These are phyloP conservation scores for Lutjanus campechanus DNA, from an alignment of 2,797 vertebrate genomes.

Conservation along the genomic window DNA sequence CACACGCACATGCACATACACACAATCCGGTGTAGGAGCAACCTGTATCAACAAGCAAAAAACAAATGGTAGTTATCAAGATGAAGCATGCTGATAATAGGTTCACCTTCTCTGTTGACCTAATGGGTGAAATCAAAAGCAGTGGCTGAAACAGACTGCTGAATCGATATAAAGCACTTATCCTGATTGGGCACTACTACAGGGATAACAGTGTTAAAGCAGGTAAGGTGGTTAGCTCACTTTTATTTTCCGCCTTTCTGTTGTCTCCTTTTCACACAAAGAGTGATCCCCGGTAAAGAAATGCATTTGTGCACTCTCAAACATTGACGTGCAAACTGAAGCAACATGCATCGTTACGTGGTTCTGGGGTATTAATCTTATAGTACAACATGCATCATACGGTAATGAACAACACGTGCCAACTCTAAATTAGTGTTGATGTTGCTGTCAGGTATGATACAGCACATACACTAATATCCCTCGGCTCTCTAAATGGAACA, in stretches of 20 bases:
- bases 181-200: conserved; percentile 80
- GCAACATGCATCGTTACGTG: conserved; percentile 9
- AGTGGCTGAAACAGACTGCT: conserved; percentile 65
- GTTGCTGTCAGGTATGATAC: conserved; percentile 40
- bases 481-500: conserved; percentile 58
- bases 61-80: conserved; percentile 74
- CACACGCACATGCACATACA: neutral
- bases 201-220: conserved; percentile 71
- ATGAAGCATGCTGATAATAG: conserved; percentile 77
- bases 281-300: conserved; percentile 42
- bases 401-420: conserved; percentile 29
- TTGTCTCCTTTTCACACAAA: conserved; percentile 54
- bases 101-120: conserved; percentile 77
- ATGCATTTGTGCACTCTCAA: conserved; percentile 31
- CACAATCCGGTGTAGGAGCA: conserved; percentile 16
- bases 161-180: conserved; percentile 85
- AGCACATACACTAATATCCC: conserved; percentile 33
- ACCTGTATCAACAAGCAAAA: conserved; percentile 63
- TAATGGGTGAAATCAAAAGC: conserved; percentile 80
- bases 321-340: conserved; percentile 11
- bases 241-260: conserved; percentile 49
- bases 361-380: conserved; percentile 35
- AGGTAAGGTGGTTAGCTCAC: conserved; percentile 57
- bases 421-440: conserved; percentile 40
- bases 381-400: conserved; percentile 6